Percentiles rank a stretch among this genome's conserved stretches.
Evolutionary conservation across 2,888 invertebrate species (phyloP).

Genomic region (Troilus luridus): DNA sequence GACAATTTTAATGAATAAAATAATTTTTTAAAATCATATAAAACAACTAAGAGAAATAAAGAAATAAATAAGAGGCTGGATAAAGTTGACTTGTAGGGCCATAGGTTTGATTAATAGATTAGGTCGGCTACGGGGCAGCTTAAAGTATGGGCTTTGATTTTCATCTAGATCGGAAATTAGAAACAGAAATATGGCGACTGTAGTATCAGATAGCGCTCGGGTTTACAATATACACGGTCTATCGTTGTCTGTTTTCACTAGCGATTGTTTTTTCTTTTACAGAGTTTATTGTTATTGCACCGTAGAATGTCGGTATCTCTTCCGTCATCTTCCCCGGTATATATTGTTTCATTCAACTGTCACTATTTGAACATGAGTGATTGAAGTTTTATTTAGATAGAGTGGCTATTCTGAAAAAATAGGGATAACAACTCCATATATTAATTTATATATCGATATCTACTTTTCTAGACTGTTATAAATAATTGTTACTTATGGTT

Average conservation of each 20-base stretch:
- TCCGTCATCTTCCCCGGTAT: background rate
- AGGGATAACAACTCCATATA: background rate
- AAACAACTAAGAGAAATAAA: background rate
- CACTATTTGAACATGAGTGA: background rate
- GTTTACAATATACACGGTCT: conserved; percentile 24
- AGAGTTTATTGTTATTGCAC: background rate
- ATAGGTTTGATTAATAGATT: conserved; percentile 44
- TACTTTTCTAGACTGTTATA: too few relatives aligned
- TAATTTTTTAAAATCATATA: too few relatives aligned
- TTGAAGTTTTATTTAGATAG: background rate
- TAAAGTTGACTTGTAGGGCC: background rate
- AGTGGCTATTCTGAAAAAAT: background rate
- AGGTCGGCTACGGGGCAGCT: background rate
- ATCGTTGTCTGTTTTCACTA: conserved; percentile 6
- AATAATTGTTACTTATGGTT: too few relatives aligned
- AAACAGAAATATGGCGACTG: conserved; percentile 52
- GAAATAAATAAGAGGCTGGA: background rate
- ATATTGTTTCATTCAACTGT: background rate
- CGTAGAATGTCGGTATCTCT: background rate
- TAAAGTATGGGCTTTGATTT: conserved; percentile 50
- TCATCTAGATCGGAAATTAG: conserved; percentile 54
- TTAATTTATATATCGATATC: too few relatives aligned
- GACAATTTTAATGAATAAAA: too few relatives aligned
- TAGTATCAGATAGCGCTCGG: background rate
- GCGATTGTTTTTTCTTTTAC: background rate